Evolutionary conservation across 92 coral and sea anemone genomes (phyloP), one percentile per base, ranked within the genome.

Genomic region (Phenganax marumi): DNA sequence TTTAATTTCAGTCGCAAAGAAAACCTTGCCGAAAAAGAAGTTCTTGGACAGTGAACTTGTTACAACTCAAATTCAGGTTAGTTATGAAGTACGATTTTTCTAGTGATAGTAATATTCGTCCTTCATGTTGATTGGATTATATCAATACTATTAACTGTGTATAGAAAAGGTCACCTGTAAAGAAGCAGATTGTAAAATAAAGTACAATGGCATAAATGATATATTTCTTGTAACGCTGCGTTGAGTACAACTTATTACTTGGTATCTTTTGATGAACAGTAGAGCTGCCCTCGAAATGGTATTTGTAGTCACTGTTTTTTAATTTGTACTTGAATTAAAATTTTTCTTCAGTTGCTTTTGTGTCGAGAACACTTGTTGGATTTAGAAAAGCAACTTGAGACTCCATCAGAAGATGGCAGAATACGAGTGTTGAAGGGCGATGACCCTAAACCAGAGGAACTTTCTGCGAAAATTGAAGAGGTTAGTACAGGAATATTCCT

Each of bases 1-100:
- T 39, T 83, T 92, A 0, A 91, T 96, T 53, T 91, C 97, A 33
- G 86, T 96, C 48, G 87, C 92, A 53, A 90, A 91, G 83, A 96
- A 96, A 81, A 96, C 93, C 80, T 90, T 96, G 97, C 99, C 99
- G 17, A 96, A 96, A 70, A 96, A 96, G 89, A 85, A 87, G 78
- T 97, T 91, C 72, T 66, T 96, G 52, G 99, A 92, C 81, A 89
- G 89, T 74, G 99, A 96, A 76, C 89, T 96, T 76, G 99, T 93
- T 47, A 96, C 99, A 21, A 75, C 90, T 84, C 99, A 96, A 80
- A 96, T 96, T 53, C 98, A 94, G 91, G 98, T 92, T 55, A 10
- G 85, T 88, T 50, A 49, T 22, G 65, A 73, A 12, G 2, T 22
- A 12, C 7, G 17, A 7, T 53, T 8, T 53, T 5, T 43, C 49